phyloP scores from a whole-genome alignment of 2,888 invertebrate species.

The Plutella xylostella region DNA sequence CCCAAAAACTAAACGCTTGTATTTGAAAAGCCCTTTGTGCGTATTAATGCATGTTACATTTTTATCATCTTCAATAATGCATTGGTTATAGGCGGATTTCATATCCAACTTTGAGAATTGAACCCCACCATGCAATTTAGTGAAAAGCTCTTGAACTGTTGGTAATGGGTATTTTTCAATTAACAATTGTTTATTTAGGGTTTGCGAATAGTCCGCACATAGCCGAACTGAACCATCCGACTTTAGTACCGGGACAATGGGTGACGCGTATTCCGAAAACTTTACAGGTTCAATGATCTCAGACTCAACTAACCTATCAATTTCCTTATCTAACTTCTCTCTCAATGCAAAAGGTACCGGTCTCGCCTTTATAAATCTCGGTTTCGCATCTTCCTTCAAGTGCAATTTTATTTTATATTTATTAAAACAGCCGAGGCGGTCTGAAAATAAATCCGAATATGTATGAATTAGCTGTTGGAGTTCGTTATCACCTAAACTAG shows the following conservation, averaged over 20 bases:
- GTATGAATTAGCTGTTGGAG: background rate
- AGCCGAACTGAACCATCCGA: background rate
- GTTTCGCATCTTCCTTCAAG: conserved; percentile 6
- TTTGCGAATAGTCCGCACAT: background rate
- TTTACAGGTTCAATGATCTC: no score
- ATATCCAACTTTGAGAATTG: conserved; percentile 12
- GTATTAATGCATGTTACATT: conserved; percentile 12
- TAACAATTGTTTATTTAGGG: conserved; percentile 11
- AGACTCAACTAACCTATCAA: no score
- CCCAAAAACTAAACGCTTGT: conserved; percentile 12
- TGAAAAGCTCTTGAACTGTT: conserved; percentile 10
- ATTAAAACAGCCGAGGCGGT: background rate
- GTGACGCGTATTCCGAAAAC: background rate
- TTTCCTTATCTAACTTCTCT: no score
- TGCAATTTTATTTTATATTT: background rate
- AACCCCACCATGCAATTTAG: conserved; percentile 9
- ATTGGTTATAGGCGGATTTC: conserved; percentile 11
- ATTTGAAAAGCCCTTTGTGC: conserved; percentile 12
- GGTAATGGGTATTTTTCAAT: conserved; percentile 6
- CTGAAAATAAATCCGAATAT: background rate
- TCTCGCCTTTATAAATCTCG: conserved; percentile 7
- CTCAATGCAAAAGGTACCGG: conserved; percentile 7
- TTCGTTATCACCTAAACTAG: background rate
- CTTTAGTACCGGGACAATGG: no score
- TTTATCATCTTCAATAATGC: conserved; percentile 8